These are phyloP conservation scores for Thaumetopoea pityocampa DNA, from an alignment of 1,140 invertebrate genomes.

Conservation along the genomic window DNA sequence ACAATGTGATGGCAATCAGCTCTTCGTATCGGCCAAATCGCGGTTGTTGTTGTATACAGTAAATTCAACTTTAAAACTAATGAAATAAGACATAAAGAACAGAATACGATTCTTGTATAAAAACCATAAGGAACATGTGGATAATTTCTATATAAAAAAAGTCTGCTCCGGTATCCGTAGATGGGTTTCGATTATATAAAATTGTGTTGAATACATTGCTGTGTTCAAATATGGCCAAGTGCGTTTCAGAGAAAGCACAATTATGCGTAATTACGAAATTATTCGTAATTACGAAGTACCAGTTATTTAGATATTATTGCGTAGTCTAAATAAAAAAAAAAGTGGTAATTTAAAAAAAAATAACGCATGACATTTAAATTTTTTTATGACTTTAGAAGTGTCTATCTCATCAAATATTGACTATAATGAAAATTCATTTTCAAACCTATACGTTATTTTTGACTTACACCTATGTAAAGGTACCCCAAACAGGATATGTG, in stretches of 20 bases:
- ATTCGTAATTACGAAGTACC: background rate
- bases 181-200: background rate
- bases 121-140: slow-evolving; percentile 13
- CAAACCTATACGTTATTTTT: too few species aligned
- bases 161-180: background rate
- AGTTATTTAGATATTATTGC: too few species aligned
- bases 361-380: too few species aligned
- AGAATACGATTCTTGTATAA: slow-evolving; percentile 1
- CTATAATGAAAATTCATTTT: too few species aligned
- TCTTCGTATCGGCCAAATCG: background rate
- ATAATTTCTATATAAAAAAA: slow-evolving; percentile 9
- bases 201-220: slow-evolving; percentile 15
- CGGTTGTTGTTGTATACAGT: background rate
- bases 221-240: background rate
- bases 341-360: too few species aligned
- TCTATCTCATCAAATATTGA: too few species aligned
- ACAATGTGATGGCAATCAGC: slow-evolving; percentile 6
- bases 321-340: too few species aligned
- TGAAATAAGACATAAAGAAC: background rate
- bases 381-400: too few species aligned
- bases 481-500: too few species aligned
- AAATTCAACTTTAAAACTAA: slow-evolving; percentile 1
- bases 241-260: too few species aligned
- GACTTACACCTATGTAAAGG: too few species aligned
- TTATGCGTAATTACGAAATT: background rate